Evolutionary conservation across 2,888 invertebrate species (phyloP).

Genomic region (Sarcophaga caerulescens): DNA sequence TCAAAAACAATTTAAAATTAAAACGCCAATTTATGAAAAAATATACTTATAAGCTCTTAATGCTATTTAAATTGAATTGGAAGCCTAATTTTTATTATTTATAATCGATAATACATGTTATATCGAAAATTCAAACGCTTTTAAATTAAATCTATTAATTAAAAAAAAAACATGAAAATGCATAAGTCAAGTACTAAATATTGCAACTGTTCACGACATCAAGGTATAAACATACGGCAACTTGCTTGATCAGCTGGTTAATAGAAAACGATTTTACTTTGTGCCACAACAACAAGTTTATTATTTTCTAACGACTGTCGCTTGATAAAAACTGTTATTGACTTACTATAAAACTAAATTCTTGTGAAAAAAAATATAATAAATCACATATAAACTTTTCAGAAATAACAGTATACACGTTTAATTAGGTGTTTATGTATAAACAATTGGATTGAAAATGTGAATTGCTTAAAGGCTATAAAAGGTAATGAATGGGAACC

Average conservation of each 20-base stretch:
- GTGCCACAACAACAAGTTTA: slow-evolving; percentile 5
- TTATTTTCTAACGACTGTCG: background rate
- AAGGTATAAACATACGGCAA: background rate
- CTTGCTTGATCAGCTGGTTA: slow-evolving; percentile 16
- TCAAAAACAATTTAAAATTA: no score
- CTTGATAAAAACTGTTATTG: background rate
- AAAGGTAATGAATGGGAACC: background rate
- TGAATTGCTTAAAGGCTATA: background rate
- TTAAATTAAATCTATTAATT: background rate
- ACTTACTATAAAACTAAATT: background rate
- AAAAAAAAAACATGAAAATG: background rate
- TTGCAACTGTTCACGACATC: background rate
- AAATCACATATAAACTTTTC: background rate
- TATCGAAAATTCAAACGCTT: no score
- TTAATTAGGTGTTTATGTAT: background rate
- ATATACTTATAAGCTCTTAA: no score
- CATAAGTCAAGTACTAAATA: background rate
- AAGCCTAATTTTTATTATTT: no score
- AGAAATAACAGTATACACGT: background rate
- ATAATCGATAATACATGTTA: no score
- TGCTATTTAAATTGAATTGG: no score
- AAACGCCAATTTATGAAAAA: no score
- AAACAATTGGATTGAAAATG: background rate
- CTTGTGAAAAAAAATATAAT: background rate
- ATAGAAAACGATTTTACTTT: slow-evolving; percentile 20